Conservation (phyloP, 2,888 invertebrate species). For the Digitonthophagus gazella region DNA sequence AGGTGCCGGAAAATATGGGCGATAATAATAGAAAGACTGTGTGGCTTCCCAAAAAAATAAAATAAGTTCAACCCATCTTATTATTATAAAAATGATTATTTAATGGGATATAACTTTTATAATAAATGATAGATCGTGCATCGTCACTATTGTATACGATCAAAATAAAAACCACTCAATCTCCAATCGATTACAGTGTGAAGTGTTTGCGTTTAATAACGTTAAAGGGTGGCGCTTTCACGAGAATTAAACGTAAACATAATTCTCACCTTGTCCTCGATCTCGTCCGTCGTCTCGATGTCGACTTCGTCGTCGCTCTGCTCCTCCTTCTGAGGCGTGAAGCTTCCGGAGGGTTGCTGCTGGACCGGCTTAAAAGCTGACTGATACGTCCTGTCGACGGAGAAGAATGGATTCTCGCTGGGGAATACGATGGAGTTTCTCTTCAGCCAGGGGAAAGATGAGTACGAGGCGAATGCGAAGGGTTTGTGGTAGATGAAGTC, state of each 20-base stretch:
- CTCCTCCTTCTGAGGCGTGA: slow-evolving; percentile 52
- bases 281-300: slow-evolving; percentile 84
- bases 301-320: slow-evolving; percentile 81
- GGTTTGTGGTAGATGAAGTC: slow-evolving; percentile 77
- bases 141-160: not conserved
- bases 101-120: not conserved
- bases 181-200: not conserved
- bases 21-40: too few species aligned
- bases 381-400: slow-evolving; percentile 51
- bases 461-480: slow-evolving; percentile 66
- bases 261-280: slow-evolving; percentile 55
- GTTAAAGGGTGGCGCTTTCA: not conserved
- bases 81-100: not conserved
- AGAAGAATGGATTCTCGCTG: slow-evolving; percentile 53
- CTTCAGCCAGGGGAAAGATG: slow-evolving; percentile 67
- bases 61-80: not conserved
- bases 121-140: not conserved
- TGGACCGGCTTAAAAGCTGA: slow-evolving; percentile 62
- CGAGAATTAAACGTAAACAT: slow-evolving; percentile 41
- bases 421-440: slow-evolving; percentile 55
- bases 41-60: too few species aligned
- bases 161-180: slow-evolving; percentile 32
- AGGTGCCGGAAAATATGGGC: too few species aligned
- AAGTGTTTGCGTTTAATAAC: not conserved
- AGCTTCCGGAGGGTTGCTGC: slow-evolving; percentile 43